Evolutionary conservation across 1,140 invertebrate genomes (phyloP).

Genomic region (Drosophila chauvacae): DNA sequence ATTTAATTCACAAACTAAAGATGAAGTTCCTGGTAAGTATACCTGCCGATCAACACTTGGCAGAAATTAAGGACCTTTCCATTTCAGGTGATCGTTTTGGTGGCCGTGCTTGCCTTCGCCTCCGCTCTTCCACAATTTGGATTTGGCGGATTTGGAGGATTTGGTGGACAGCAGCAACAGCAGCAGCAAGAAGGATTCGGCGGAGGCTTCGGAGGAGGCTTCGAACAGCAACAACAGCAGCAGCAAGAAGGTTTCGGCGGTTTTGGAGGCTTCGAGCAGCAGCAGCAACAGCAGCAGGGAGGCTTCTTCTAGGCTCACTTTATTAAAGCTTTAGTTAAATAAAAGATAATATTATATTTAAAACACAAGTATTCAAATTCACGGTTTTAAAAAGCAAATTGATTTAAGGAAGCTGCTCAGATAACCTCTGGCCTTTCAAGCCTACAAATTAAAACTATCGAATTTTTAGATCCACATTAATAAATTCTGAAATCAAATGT

Average conservation of each 20-base stretch:
- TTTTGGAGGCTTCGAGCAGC: constrained; percentile 16
- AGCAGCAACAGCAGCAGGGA: constrained; percentile 25
- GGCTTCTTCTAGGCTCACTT: constrained; percentile 9
- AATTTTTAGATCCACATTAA: neutral
- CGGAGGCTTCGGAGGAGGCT: constrained; percentile 15
- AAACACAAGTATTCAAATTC: neutral
- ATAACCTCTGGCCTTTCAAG: neutral
- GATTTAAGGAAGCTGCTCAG: neutral
- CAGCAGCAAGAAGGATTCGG: constrained; percentile 19
- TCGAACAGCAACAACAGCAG: constrained; percentile 27
- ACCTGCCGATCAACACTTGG: no score
- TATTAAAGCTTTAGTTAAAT: neutral
- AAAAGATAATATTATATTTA: neutral
- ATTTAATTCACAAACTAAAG: neutral
- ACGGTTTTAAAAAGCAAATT: neutral
- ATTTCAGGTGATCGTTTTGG: constrained; percentile 40
- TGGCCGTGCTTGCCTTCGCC: constrained; percentile 35
- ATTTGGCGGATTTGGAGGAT: constrained; percentile 30
- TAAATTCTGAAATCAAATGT: neutral
- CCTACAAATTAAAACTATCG: neutral
- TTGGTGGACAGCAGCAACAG: constrained; percentile 20
- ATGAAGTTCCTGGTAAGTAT: constrained; percentile 48
- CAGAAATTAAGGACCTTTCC: neutral
- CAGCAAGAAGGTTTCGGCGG: constrained; percentile 25
- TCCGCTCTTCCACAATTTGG: constrained; percentile 34